Conservation (phyloP, 2,113 vertebrate genomes). For the Girardinichthys multiradiatus region DNA sequence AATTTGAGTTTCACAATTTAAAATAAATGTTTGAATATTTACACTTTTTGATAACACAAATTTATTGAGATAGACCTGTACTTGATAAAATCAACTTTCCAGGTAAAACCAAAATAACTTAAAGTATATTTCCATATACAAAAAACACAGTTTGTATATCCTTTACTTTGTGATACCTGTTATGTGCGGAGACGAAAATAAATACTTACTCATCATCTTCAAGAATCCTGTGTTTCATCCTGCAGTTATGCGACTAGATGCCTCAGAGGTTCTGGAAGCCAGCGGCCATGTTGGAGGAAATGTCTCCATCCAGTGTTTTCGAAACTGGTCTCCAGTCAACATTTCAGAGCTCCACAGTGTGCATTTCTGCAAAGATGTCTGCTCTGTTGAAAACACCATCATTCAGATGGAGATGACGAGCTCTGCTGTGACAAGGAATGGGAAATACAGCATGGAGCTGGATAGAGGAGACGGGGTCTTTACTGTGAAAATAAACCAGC, state of each 20-base stretch:
- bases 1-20: too few species aligned
- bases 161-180: too few species aligned
- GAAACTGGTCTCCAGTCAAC: conserved; percentile 25
- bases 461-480: conserved; percentile 24
- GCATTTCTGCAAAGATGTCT: conserved; percentile 63
- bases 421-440: background rate
- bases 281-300: conserved; percentile 43
- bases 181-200: background rate
- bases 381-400: conserved; percentile 31
- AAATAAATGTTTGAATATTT: too few species aligned
- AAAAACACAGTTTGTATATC: background rate
- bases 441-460: conserved; percentile 57
- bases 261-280: conserved; percentile 23
- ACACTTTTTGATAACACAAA: too few species aligned
- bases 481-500: conserved; percentile 63
- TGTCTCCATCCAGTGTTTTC: conserved; percentile 56
- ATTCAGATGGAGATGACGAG: conserved; percentile 7
- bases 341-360: conserved; percentile 14
- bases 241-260: conserved; percentile 20
- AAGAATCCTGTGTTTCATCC: background rate
- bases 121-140: background rate
- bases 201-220: background rate
- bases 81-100: background rate
- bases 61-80: too few species aligned
- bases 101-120: background rate